These are phyloP conservation scores for Poeciliopsis gracilis DNA, from an alignment of 2,797 vertebrate genomes.

Conservation along the genomic window DNA sequence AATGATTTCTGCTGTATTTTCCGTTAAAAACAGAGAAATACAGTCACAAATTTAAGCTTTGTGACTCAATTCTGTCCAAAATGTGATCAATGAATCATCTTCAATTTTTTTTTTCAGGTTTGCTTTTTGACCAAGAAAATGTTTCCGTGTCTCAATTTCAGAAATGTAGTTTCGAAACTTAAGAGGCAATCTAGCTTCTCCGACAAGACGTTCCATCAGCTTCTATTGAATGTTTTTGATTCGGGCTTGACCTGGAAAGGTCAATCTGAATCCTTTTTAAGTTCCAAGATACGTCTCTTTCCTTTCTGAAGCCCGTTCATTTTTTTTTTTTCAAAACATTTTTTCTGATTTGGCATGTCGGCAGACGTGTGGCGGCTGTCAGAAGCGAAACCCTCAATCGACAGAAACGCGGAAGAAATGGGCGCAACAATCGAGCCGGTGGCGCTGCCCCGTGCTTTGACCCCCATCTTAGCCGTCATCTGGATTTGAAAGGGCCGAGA, in stretches of 20 bases:
- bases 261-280: slow-evolving; percentile 15
- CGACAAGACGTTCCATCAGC: slow-evolving; percentile 4
- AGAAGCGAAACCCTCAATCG: slow-evolving; percentile 68
- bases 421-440: slow-evolving; percentile 55
- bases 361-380: slow-evolving; percentile 66
- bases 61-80: neutral
- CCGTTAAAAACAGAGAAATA: neutral
- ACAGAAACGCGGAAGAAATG: slow-evolving; percentile 45
- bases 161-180: neutral
- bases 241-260: slow-evolving; percentile 8
- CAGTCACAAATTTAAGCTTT: neutral
- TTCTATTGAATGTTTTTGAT: neutral
- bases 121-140: neutral
- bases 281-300: slow-evolving; percentile 23
- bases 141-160: slow-evolving; percentile 8
- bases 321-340: slow-evolving; percentile 48
- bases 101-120: neutral
- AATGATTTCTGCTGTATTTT: too few relatives aligned
- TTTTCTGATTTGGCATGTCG: slow-evolving; percentile 50
- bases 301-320: slow-evolving; percentile 48
- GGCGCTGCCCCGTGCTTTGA: slow-evolving; percentile 53
- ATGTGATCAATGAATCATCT: neutral
- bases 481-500: slow-evolving; percentile 23
- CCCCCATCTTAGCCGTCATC: slow-evolving; percentile 61
- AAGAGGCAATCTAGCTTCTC: neutral